Evolutionary conservation across 2,888 invertebrate species (phyloP).

Genomic region (Rhorus exstirpatorius): DNA sequence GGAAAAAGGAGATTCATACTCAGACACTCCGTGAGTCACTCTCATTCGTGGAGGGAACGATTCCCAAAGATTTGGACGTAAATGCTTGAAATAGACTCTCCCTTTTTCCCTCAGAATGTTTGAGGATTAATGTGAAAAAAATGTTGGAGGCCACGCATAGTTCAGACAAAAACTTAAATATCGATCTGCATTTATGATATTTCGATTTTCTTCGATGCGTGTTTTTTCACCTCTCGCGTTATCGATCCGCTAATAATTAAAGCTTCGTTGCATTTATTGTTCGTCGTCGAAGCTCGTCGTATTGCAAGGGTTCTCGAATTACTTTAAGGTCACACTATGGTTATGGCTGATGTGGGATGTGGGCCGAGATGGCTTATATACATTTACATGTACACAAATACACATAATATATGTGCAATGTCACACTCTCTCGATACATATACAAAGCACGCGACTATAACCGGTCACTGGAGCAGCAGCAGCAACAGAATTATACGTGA

Average conservation of each 20-base stretch:
- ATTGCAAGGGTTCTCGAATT: slow-evolving; percentile 73
- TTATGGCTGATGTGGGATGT: slow-evolving; percentile 73
- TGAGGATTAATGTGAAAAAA: too few species aligned
- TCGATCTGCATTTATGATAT: neutral
- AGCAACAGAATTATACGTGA: slow-evolving; percentile 59
- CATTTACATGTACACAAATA: slow-evolving; percentile 1
- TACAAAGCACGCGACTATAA: slow-evolving; percentile 62
- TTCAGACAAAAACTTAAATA: too few species aligned
- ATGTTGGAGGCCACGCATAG: too few species aligned
- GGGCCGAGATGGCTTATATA: slow-evolving; percentile 75
- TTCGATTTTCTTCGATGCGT: slow-evolving; percentile 57
- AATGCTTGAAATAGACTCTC: too few species aligned
- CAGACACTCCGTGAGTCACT: too few species aligned
- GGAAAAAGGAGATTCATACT: too few species aligned
- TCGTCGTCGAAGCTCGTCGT: slow-evolving; percentile 61
- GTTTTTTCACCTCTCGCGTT: slow-evolving; percentile 22
- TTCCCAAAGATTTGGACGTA: too few species aligned
- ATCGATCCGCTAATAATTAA: neutral
- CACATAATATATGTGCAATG: slow-evolving; percentile 37
- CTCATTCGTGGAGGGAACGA: too few species aligned
- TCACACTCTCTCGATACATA: slow-evolving; percentile 60
- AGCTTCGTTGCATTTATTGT: slow-evolving; percentile 16
- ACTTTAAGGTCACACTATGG: slow-evolving; percentile 71
- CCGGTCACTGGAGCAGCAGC: slow-evolving; percentile 67
- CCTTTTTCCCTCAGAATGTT: too few species aligned